Evolutionary conservation across 2,888 invertebrate species (phyloP).

Genomic region (Anoplius nigerrimus): DNA sequence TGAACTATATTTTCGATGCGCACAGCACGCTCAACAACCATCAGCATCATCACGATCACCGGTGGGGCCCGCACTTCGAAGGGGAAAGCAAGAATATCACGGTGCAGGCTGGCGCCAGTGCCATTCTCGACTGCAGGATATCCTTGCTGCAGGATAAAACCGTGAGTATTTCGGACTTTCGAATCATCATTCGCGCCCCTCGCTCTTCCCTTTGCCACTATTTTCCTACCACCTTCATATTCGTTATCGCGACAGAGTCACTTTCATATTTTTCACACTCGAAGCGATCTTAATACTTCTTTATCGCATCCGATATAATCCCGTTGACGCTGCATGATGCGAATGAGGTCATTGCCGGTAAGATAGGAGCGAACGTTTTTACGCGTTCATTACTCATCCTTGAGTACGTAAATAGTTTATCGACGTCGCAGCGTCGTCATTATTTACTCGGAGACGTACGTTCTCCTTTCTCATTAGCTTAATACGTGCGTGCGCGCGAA

Average conservation of each 20-base stretch:
- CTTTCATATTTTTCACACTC: background rate
- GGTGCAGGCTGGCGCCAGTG: constrained; percentile 84
- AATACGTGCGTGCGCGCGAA: constrained; percentile 5
- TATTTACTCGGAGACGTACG: background rate
- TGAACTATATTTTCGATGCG: constrained; percentile 85
- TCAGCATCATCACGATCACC: constrained; percentile 80
- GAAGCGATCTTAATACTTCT: constrained; percentile 9
- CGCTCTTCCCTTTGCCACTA: background rate
- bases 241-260: background rate
- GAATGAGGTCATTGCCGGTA: background rate
- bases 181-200: no score
- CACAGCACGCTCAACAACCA: constrained; percentile 83
- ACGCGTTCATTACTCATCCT: no score
- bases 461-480: constrained; percentile 16
- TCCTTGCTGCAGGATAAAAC: constrained; percentile 86
- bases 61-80: constrained; percentile 85
- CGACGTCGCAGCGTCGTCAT: no score
- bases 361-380: no score
- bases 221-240: background rate
- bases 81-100: constrained; percentile 83
- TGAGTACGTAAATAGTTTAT: background rate
- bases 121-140: constrained; percentile 85
- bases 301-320: constrained; percentile 23
- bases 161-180: constrained; percentile 75
- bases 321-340: background rate